phyloP scores from a whole-genome alignment of 1,140 invertebrate species.

The Watersipora subatra region DNA sequence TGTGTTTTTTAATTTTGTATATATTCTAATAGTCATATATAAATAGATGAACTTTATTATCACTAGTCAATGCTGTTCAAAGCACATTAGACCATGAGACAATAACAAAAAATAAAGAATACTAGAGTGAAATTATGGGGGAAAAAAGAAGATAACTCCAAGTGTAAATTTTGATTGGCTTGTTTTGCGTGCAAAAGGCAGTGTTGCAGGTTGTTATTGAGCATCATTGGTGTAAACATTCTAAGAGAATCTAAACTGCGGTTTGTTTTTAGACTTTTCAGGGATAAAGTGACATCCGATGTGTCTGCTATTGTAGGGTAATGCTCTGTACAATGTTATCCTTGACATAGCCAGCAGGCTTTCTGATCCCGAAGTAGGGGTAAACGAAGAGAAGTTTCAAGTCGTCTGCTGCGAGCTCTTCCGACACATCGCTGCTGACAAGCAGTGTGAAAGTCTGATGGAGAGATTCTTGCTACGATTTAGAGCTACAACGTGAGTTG shows the following conservation, averaged over 20 bases:
- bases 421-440: constrained; percentile 68
- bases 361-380: constrained; percentile 57
- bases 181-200: background rate
- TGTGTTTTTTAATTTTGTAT: too few relatives aligned
- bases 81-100: too few relatives aligned
- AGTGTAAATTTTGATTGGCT: background rate
- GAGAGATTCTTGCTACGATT: constrained; percentile 77
- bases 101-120: too few relatives aligned
- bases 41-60: too few relatives aligned
- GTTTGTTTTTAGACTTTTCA: too few relatives aligned
- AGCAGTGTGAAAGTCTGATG: constrained; percentile 68
- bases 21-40: too few relatives aligned
- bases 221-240: background rate
- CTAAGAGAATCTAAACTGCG: too few relatives aligned
- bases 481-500: constrained; percentile 46
- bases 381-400: constrained; percentile 60
- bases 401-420: constrained; percentile 67
- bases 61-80: too few relatives aligned
- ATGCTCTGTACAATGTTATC: constrained; percentile 80
- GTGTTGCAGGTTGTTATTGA: background rate
- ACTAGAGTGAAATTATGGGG: too few relatives aligned
- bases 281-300: too few relatives aligned
- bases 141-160: background rate
- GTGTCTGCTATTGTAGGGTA: constrained; percentile 48
- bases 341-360: constrained; percentile 83